phyloP scores from a whole-genome alignment of 1,140 invertebrate species.

The Drosophila sturtevanti region DNA sequence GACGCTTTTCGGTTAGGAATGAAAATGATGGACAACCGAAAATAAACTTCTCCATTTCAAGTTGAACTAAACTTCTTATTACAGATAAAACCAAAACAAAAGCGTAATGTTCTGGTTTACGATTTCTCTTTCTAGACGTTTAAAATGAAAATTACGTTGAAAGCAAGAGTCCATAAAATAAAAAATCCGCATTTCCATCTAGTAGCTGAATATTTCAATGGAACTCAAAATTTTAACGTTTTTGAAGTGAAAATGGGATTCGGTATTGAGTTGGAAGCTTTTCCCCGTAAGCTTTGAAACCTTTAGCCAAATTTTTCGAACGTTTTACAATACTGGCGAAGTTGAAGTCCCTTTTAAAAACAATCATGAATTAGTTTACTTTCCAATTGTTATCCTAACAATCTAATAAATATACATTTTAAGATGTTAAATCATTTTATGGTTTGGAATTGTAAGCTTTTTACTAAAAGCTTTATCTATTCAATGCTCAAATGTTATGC shows the following conservation, averaged over 20 bases:
- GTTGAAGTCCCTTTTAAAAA: neutral
- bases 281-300: neutral
- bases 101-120: neutral
- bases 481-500: neutral
- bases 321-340: neutral
- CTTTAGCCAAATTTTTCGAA: neutral
- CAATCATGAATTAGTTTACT: too few relatives aligned
- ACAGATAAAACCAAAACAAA: neutral
- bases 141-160: neutral
- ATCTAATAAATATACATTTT: too few relatives aligned
- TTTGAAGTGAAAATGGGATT: neutral
- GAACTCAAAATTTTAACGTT: neutral
- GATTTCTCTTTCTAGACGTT: neutral
- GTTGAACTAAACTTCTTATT: neutral
- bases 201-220: neutral
- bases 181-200: neutral
- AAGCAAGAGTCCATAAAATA: neutral
- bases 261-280: neutral
- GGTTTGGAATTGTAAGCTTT: neutral
- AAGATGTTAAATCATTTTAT: too few relatives aligned
- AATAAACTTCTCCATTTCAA: constrained; percentile 51
- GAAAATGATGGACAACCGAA: constrained; percentile 45
- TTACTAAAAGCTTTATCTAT: neutral
- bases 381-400: too few relatives aligned
- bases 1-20: constrained; percentile 44